Evolutionary conservation across 2,888 invertebrate genomes (phyloP).

Genomic region (Athalia cordata): DNA sequence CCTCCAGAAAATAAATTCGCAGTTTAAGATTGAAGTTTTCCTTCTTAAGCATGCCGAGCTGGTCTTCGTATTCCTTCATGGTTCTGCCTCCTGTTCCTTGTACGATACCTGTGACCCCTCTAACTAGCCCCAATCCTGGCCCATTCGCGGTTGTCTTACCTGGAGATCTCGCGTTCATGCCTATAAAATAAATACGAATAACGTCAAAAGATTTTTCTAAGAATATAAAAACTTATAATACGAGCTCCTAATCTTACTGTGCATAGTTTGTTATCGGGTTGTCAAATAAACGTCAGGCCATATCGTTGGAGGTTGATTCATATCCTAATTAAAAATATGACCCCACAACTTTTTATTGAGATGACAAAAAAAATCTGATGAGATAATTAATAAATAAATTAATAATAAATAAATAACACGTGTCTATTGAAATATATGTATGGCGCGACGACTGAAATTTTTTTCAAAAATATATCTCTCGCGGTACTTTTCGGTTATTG

Average conservation of each 20-base stretch:
- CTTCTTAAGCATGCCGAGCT: slow-evolving; percentile 86
- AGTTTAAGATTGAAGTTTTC: slow-evolving; percentile 96
- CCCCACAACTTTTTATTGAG: background rate
- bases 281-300: slow-evolving; percentile 6
- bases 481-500: background rate
- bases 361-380: background rate
- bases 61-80: slow-evolving; percentile 93
- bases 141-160: slow-evolving; percentile 58
- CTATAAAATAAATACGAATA: slow-evolving; percentile 53
- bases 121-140: background rate
- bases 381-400: background rate
- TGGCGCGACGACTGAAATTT: slow-evolving; percentile 8
- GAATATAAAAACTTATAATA: background rate
- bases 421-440: background rate
- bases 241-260: slow-evolving; percentile 14
- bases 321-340: slow-evolving; percentile 6
- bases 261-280: slow-evolving; percentile 16
- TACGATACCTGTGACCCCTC: slow-evolving; percentile 35
- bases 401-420: background rate
- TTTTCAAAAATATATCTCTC: background rate
- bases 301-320: background rate
- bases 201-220: no score
- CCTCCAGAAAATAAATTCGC: slow-evolving; percentile 92
- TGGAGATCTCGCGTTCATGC: slow-evolving; percentile 60
- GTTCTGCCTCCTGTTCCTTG: slow-evolving; percentile 77